Conservation (phyloP, 2,113 vertebrate genomes). For the Galbula dea region DNA sequence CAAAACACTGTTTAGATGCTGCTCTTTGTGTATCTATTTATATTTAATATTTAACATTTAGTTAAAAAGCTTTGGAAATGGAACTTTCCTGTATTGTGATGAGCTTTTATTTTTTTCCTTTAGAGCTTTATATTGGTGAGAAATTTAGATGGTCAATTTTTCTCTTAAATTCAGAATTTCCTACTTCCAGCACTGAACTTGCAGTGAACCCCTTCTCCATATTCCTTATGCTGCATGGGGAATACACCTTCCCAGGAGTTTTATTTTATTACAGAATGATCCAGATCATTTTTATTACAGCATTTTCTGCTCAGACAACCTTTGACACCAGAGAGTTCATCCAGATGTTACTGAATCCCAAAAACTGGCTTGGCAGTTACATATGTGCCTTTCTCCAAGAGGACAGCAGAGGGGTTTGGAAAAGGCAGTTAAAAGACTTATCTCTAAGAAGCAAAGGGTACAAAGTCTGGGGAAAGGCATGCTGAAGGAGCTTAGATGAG, state of each 20-base stretch:
- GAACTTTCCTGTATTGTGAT: background rate
- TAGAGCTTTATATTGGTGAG: background rate
- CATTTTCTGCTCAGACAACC: background rate
- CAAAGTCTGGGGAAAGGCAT: background rate
- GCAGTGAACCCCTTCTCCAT: fast-evolving
- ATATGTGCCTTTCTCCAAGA: background rate
- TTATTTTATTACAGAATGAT: background rate
- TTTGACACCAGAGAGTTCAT: background rate
- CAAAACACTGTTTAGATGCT: background rate
- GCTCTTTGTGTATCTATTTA: background rate
- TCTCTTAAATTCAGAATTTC: background rate
- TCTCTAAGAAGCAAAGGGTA: background rate
- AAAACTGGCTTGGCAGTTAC: background rate
- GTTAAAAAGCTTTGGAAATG: background rate
- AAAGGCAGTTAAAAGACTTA: fast-evolving
- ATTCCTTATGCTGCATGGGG: background rate
- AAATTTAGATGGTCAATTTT: background rate
- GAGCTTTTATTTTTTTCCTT: background rate
- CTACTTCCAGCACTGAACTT: background rate
- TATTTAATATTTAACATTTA: background rate
- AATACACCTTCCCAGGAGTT: background rate
- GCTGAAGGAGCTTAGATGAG: background rate
- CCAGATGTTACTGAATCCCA: background rate
- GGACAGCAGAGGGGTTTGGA: background rate
- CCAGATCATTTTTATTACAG: background rate